A percentile compares a stretch with the other conserved stretches of the same genome.
Evolutionary conservation across 2,888 invertebrate genomes (phyloP).

Genomic region (Acanthopleura granulata): DNA sequence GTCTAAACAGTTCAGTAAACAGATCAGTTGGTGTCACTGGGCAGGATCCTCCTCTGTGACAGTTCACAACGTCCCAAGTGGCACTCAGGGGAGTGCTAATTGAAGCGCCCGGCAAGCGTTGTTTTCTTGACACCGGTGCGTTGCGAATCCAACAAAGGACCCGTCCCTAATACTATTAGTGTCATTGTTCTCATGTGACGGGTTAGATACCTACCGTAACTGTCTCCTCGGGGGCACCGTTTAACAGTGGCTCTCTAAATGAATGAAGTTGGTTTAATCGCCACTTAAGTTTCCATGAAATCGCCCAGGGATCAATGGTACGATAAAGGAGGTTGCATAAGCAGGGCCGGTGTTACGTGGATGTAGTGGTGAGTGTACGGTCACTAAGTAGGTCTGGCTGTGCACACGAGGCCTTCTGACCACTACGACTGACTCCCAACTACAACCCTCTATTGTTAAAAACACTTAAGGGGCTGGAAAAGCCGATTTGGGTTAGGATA

Average conservation of each 20-base stretch:
- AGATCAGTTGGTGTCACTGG: no score
- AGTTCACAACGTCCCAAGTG: no score
- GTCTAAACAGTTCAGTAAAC: no score
- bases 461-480: background rate
- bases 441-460: background rate
- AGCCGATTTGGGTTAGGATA: background rate
- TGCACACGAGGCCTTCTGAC: background rate
- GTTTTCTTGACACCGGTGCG: slow-evolving; percentile 3
- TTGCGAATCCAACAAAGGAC: background rate
- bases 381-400: background rate
- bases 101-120: background rate
- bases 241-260: slow-evolving; percentile 4
- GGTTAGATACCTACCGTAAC: background rate
- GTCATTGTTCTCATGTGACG: background rate
- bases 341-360: background rate
- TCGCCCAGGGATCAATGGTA: background rate
- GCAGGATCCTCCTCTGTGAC: no score
- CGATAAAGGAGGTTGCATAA: background rate
- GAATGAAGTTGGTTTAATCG: slow-evolving; percentile 6
- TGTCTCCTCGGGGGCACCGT: background rate
- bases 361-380: background rate
- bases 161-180: background rate
- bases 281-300: background rate
- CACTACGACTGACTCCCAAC: background rate
- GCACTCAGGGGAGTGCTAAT: no score